Conservation (phyloP, 2,113 vertebrate species). For the Leucoraja erinaceus region DNA sequence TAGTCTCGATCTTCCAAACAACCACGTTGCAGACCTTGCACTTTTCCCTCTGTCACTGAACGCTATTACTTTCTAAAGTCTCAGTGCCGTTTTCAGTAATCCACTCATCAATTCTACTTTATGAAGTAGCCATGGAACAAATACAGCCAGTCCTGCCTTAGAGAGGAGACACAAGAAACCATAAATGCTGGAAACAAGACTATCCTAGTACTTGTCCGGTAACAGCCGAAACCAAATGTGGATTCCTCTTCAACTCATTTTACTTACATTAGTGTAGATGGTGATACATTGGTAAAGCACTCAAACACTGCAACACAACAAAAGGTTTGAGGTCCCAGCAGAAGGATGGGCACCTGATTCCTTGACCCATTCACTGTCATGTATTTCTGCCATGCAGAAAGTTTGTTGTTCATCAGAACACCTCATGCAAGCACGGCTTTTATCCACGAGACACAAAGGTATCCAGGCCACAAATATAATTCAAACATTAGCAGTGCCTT, state of each 20-base stretch:
- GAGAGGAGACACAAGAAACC: neutral
- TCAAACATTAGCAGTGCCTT: no score
- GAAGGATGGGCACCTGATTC: neutral
- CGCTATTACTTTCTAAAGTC: neutral
- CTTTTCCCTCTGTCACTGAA: no score
- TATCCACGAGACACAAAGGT: neutral
- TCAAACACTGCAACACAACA: neutral
- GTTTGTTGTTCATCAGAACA: neutral
- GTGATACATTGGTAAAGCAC: neutral
- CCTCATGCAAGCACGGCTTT: no score
- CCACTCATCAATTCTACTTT: neutral
- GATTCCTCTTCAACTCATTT: neutral
- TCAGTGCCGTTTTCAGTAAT: neutral
- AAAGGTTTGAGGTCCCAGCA: neutral
- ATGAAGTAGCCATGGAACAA: neutral
- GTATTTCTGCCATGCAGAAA: neutral
- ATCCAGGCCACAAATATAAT: neutral
- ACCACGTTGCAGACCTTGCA: no score
- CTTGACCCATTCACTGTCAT: neutral
- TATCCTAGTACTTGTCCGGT: neutral
- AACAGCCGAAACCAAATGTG: neutral
- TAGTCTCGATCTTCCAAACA: no score
- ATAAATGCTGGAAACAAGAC: no score
- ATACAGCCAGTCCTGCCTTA: neutral
- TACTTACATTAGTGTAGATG: neutral